Evolutionary conservation across 1,140 invertebrate genomes (phyloP).

Genomic region (Drosophila neocordata): DNA sequence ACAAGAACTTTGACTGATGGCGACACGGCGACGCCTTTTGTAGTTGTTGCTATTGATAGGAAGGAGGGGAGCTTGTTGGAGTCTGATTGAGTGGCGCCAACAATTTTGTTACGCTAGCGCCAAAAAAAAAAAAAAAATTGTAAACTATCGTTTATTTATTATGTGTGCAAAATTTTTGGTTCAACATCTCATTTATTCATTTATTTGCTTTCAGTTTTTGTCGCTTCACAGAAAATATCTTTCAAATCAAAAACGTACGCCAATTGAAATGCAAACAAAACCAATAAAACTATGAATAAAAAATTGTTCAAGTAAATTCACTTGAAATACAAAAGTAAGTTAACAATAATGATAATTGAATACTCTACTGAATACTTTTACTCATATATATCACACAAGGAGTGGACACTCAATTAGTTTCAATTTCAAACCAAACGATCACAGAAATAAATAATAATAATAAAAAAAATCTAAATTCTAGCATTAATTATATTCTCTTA

Average conservation of each 20-base stretch:
- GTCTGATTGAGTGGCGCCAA: conserved; percentile 72
- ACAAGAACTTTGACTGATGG: conserved; percentile 79
- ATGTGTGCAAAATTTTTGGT: conserved; percentile 58
- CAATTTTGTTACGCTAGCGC: conserved; percentile 46
- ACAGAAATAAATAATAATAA: too few species aligned
- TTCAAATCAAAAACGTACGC: conserved; percentile 31
- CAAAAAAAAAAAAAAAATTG: too few species aligned
- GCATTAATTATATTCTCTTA: too few species aligned
- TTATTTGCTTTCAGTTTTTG: conserved; percentile 15
- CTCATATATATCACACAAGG: too few species aligned
- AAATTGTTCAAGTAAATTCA: conserved; percentile 14
- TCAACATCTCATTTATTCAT: background rate
- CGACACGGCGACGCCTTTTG: conserved; percentile 63
- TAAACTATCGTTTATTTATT: conserved; percentile 67
- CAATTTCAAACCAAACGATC: too few species aligned
- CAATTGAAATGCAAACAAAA: conserved; percentile 50
- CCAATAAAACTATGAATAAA: conserved; percentile 13
- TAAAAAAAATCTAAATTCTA: too few species aligned
- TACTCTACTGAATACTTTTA: too few species aligned
- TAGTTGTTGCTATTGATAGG: conserved; percentile 28
- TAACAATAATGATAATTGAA: too few species aligned
- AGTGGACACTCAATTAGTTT: too few species aligned
- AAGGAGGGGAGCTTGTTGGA: conserved; percentile 10
- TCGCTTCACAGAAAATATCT: conserved; percentile 38
- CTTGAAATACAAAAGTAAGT: too few species aligned